Percentiles rank a stretch among this genome's conserved stretches.
Evolutionary conservation across 2,113 vertebrate genomes (phyloP).

Genomic region (Poecile atricapillus): DNA sequence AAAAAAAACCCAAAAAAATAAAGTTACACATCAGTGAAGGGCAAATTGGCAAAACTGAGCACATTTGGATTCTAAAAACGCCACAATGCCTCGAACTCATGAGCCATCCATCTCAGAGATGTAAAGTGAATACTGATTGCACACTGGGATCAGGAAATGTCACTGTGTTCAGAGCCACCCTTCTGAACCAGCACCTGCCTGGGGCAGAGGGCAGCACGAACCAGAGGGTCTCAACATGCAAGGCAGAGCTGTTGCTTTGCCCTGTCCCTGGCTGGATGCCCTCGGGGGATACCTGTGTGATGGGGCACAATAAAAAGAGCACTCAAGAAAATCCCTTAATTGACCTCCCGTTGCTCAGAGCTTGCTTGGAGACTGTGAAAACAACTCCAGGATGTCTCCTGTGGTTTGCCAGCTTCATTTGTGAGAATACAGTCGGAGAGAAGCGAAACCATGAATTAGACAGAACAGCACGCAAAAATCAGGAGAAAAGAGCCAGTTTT

Average conservation of each 20-base stretch:
- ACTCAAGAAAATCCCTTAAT: background rate
- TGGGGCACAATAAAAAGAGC: background rate
- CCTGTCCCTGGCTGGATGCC: background rate
- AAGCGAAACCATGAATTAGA: background rate
- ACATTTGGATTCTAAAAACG: background rate
- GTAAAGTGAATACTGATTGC: background rate
- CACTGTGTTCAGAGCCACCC: background rate
- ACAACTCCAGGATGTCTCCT: background rate
- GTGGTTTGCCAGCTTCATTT: background rate
- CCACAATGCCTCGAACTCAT: accelerated
- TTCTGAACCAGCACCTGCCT: background rate
- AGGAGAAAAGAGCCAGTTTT: background rate
- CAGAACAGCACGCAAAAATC: background rate
- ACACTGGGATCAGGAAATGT: background rate
- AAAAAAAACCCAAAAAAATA: no score
- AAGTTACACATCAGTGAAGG: background rate
- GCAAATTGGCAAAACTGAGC: background rate
- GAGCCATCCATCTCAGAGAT: background rate
- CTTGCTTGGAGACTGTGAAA: background rate
- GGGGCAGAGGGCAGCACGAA: background rate
- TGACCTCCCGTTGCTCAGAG: background rate
- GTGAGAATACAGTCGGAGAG: background rate
- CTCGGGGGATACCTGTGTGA: background rate
- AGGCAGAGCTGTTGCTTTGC: background rate
- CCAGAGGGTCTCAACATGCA: background rate